phyloP scores from a whole-genome alignment of 2,113 vertebrate genomes.

The Brachyhypopomus gauderio region DNA sequence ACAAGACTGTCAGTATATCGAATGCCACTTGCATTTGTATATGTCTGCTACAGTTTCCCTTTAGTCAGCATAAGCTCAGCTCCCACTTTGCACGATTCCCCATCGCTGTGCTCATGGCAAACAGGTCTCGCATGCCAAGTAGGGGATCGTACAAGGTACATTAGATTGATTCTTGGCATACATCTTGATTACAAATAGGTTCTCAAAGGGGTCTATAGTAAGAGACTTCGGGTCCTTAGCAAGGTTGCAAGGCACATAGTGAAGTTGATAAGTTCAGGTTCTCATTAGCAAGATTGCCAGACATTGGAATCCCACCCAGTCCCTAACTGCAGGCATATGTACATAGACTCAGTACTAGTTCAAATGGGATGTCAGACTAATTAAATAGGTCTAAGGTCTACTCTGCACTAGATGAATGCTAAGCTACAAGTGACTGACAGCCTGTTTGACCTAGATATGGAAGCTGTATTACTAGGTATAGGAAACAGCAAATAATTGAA shows the following conservation, averaged over 20 bases:
- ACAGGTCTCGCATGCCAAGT: slow-evolving; percentile 9
- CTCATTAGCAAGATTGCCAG: slow-evolving; percentile 38
- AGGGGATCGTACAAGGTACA: slow-evolving; percentile 17
- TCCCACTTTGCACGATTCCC: neutral
- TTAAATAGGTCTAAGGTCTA: slow-evolving; percentile 10
- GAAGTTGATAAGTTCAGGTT: neutral
- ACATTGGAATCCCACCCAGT: slow-evolving; percentile 12
- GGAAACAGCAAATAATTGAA: too few species aligned
- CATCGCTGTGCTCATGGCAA: too few species aligned
- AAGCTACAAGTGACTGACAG: neutral
- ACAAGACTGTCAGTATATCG: neutral
- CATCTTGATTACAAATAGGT: neutral
- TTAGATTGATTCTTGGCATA: slow-evolving; percentile 38
- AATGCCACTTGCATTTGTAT: neutral
- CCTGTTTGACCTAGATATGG: neutral
- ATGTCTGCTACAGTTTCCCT: neutral
- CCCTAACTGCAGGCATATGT: slow-evolving; percentile 24
- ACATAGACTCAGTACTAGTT: slow-evolving; percentile 22
- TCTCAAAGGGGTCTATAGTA: slow-evolving; percentile 33
- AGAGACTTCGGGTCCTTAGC: slow-evolving; percentile 38
- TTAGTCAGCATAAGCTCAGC: neutral
- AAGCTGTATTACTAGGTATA: neutral
- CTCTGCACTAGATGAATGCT: neutral
- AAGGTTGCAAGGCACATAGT: slow-evolving; percentile 6
- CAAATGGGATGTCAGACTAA: neutral